These are phyloP conservation scores for Talpa occidentalis DNA, from an alignment of 2,113 vertebrate genomes.

Conservation along the genomic window DNA sequence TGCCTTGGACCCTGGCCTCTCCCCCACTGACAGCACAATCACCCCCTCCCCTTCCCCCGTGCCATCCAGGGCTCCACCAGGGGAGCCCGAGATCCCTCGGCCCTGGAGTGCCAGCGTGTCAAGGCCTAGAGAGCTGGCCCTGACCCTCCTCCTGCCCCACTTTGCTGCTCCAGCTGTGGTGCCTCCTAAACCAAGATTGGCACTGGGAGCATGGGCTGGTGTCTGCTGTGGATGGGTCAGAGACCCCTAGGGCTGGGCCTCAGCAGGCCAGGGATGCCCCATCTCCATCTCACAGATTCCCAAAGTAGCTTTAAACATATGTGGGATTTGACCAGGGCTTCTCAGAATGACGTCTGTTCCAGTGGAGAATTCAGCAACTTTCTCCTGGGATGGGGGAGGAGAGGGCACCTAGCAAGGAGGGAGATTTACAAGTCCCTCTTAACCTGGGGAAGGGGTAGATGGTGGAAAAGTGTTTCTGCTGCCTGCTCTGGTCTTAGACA, in stretches of 20 bases:
- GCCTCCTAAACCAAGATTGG: conserved; percentile 31
- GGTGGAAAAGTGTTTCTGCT: neutral
- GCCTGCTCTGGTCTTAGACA: neutral
- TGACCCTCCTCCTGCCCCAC: conserved; percentile 49
- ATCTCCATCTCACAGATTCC: conserved; percentile 29
- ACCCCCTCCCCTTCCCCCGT: neutral
- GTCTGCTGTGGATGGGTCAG: conserved; percentile 6
- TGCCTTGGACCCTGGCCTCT: neutral
- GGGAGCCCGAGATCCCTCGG: conserved; percentile 37
- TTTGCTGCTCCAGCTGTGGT: conserved; percentile 42
- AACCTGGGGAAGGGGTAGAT: neutral
- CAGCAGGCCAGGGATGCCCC: neutral
- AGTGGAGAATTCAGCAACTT: conserved; percentile 16
- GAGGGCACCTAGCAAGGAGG: neutral
- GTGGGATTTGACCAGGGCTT: conserved; percentile 56
- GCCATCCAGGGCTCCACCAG: conserved; percentile 25
- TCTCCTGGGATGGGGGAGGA: conserved; percentile 10
- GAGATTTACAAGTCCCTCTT: neutral
- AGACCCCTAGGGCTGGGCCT: neutral
- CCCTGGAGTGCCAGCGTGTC: conserved; percentile 64
- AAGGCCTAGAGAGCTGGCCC: conserved; percentile 46
- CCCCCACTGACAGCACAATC: neutral
- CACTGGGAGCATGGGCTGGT: neutral
- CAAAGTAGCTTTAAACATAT: conserved; percentile 58
- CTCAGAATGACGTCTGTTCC: neutral